A percentile compares a stretch with the other conserved stretches of the same genome.
Conservation (phyloP, 2,797 vertebrate species). For the Enteromius mattozi region DNA sequence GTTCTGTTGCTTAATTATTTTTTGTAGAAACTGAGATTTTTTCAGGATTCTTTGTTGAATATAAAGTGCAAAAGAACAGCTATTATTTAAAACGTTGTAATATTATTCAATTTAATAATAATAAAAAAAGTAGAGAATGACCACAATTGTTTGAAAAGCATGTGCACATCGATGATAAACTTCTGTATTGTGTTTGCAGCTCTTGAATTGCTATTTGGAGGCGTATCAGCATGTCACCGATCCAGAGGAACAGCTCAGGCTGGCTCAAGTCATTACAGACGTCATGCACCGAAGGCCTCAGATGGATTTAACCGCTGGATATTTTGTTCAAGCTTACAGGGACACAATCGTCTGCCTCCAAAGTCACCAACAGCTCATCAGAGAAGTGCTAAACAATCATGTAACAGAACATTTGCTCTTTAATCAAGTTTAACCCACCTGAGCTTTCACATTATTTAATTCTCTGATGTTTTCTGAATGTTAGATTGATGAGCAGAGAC, state of each 20-base stretch:
- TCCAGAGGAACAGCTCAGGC: constrained; percentile 74
- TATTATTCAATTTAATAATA: not conserved
- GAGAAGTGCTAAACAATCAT: constrained; percentile 70
- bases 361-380: constrained; percentile 76
- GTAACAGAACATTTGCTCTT: constrained; percentile 60
- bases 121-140: not conserved
- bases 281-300: constrained; percentile 72
- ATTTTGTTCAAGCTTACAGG: constrained; percentile 74
- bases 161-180: not conserved
- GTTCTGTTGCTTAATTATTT: not conserved
- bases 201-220: constrained; percentile 81
- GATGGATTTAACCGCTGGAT: constrained; percentile 74
- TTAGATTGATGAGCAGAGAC: constrained; percentile 77
- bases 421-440: not conserved
- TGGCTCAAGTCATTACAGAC: constrained; percentile 77
- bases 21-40: not conserved
- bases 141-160: not conserved
- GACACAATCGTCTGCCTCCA: constrained; percentile 74
- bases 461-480: constrained; percentile 9
- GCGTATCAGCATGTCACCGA: constrained; percentile 78
- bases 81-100: not conserved
- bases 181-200: constrained; percentile 63
- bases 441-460: not conserved
- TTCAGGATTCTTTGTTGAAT: not conserved
- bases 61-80: not conserved